Evolutionary conservation across 2,113 vertebrate genomes (phyloP).

Genomic region (Stegastes partitus): DNA sequence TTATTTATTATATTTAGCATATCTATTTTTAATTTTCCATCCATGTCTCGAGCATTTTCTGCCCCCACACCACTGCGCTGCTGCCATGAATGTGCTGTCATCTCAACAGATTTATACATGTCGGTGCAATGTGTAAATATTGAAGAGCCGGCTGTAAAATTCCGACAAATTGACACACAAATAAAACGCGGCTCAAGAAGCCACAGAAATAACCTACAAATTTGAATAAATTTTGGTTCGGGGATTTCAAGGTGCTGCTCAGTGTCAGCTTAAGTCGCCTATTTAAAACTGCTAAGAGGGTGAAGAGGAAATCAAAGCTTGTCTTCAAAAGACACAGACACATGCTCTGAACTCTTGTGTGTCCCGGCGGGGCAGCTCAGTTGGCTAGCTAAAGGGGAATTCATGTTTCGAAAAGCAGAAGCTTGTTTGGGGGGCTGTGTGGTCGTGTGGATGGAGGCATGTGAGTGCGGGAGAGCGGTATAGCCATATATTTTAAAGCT

Average conservation of each 20-base stretch:
- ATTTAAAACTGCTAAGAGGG: slow-evolving; percentile 23
- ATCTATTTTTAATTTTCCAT: background rate
- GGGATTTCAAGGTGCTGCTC: slow-evolving; percentile 26
- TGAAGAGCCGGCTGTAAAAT: slow-evolving; percentile 7
- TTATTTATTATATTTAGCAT: background rate
- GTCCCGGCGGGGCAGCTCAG: slow-evolving; percentile 26
- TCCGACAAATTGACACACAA: background rate
- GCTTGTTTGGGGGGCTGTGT: background rate
- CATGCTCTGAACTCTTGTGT: slow-evolving; percentile 40
- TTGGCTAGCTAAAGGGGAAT: slow-evolving; percentile 10
- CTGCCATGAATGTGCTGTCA: background rate
- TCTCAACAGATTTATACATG: slow-evolving; percentile 23
- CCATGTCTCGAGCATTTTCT: background rate
- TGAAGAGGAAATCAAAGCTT: slow-evolving; percentile 19
- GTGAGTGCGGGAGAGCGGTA: too few relatives aligned
- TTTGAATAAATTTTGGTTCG: slow-evolving; percentile 6
- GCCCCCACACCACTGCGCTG: background rate
- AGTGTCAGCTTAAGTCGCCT: slow-evolving; percentile 16
- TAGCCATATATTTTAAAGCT: too few relatives aligned
- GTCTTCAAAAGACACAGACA: slow-evolving; percentile 38
- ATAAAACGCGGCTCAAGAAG: background rate
- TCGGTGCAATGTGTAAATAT: slow-evolving; percentile 18
- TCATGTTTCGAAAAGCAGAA: background rate
- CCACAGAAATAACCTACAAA: background rate
- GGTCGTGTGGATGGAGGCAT: background rate